Base-by-base conservation (phyloP, 2,113 vertebrate species). In the Mionectes macconnelli region DNA sequence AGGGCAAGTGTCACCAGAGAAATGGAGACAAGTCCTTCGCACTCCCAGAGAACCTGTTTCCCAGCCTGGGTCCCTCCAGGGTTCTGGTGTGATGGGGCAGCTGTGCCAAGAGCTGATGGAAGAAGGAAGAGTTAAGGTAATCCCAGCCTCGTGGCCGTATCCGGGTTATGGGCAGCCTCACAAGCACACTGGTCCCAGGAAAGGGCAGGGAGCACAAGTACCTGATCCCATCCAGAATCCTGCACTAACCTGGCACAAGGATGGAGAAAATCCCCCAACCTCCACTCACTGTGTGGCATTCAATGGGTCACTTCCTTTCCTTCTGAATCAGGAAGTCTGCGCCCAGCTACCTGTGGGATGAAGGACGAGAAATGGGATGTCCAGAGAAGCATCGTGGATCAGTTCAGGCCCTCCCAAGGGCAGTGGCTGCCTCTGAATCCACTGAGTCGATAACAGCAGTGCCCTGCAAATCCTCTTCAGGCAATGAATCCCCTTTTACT, bases 401-500 rank as follows among this genome's bases (percentile, higher is more conserved):
- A 21, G 39, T 39, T 76, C 31, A 53, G 57, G 44, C 49, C 31
- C 52, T 56, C 7, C 19, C 2, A 2, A 40, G 72, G 52, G 84
- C 83, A 75, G 62, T 4, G 21, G 14, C 78, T 72, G 79, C 57
- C 39, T 83, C 52, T 55, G 89, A 35, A 75, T 37, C 24, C 27
- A 57, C 77, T 75, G 84, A 90, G 44, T 87, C 77, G 64, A 33
- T 90, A 69, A 90, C 22, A 5, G 45, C 2, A 0, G 20, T 75
- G 74, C 72, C 57, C 86, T 81, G 87, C 66, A 91, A 89, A 91
- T 83, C 80, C 68, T 84, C 77, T 79, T 55, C 89, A 87, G 80
- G 77, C 85, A 79, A 91, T 59, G 90, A 97, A 94, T 92, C 66
- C 66, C 66, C 66, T 89, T 95, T 87, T 52, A 74, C 42, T 82